phyloP scores from a whole-genome alignment of 2,113 vertebrate species.

The Sprattus sprattus region DNA sequence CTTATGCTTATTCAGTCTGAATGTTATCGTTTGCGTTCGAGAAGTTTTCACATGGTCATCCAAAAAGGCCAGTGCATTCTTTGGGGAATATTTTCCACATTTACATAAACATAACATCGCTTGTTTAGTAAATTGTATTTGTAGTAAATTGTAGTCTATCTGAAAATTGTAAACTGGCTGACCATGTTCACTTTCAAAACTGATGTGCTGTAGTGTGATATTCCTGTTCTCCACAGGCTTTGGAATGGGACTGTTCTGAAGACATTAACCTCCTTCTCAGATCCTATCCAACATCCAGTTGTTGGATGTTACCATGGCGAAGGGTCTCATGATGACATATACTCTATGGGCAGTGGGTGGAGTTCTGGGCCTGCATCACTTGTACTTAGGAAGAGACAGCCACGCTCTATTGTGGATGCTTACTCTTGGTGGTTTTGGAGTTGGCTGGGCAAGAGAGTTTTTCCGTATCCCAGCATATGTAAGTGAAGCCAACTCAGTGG shows the following conservation, averaged over 20 bases:
- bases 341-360: conserved; percentile 84
- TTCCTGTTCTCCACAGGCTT: background rate
- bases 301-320: conserved; percentile 70
- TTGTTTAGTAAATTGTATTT: background rate
- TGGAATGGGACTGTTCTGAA: background rate
- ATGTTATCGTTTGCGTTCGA: background rate
- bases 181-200: background rate
- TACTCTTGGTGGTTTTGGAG: conserved; percentile 82
- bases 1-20: background rate
- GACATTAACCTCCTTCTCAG: background rate
- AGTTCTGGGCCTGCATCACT: conserved; percentile 83
- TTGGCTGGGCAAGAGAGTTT: conserved; percentile 84
- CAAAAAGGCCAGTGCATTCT: background rate
- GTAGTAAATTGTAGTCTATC: background rate
- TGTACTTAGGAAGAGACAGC: conserved; percentile 86
- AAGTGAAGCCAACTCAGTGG: conserved; percentile 66
- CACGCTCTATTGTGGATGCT: conserved; percentile 89
- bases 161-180: too few species aligned
- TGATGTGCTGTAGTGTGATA: background rate
- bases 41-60: background rate
- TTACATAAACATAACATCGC: background rate
- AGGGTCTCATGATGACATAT: conserved; percentile 77
- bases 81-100: background rate
- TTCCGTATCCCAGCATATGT: conserved; percentile 83
- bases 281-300: background rate